Base-by-base conservation (phyloP, 2,797 vertebrate species). In the Acanthurus lineatus region DNA sequence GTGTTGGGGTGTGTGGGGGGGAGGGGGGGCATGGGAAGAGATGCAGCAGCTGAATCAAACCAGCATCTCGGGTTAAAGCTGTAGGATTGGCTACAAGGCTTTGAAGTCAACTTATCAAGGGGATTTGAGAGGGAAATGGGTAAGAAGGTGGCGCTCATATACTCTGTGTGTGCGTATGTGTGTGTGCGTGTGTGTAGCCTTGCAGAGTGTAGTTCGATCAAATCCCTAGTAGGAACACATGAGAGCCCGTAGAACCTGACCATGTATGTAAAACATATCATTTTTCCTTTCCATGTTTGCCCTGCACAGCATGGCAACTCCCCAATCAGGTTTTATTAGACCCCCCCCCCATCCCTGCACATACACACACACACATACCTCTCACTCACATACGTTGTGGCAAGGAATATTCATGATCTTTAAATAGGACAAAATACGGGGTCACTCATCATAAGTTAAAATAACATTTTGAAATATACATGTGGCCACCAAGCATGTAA, bases 91-190 rank as follows among this genome's bases (percentile, higher is more conserved):
- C 83, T 75, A n/a, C 47, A 8, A 63, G 85, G 77, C 92, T 93
- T 94, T 95, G 92, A 94, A 93, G 94, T 93, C 80, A 25, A 86
- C 59, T 87, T 77, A 89, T 91, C 84, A 54, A 73, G 70, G 86
- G 87, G 87, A 85, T 88, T 86, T 88, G 42, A 58, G 79, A 86
- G 76, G 78, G 71, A 83, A 87, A 58, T 38, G 71, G 84, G 78
- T 81, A 79, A 86, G 81, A 86, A 74, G 86, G 89, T 89, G 89
- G 76, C 69, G 59, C 66, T 88, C 63, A 47, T 82, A 49, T 40
- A 48, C 62, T 65, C 32, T 54, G 60, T 79, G 70, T 60, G 64
- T 84, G 42, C 51, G 60, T 60, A 57, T 79, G 69, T 65, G 42
- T 53, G 20, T 70, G 64, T 72, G 81, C 58, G 68, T 61, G 65